Base-by-base conservation (phyloP, 2,888 invertebrate species). In the Mellilla xanthometata region DNA sequence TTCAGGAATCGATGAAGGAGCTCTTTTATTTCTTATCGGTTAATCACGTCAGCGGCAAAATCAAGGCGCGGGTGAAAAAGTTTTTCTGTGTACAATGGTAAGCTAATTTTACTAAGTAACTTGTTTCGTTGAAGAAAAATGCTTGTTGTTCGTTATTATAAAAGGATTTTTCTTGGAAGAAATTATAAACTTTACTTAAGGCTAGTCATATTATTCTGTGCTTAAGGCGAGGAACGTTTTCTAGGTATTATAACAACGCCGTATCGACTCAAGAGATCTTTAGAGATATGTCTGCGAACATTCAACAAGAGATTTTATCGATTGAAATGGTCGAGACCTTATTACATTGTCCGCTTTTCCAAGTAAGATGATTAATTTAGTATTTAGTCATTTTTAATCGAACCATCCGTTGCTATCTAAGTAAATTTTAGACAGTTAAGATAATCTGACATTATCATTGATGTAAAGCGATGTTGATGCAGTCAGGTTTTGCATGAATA, bases 1-100 rank as follows among this genome's bases (percentile, higher is more conserved):
- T 62, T 46, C 40, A 88, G 88, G 85, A 84, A 62, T 79, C 86
- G 33, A 89, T 89, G 84, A 69, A 81, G 43, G 86, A 89, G 59
- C 66, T 89, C 43, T 86, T 85, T 65, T 89, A 87, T 64, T 89
- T 88, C 54, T 69, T 89, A 40, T 76, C 84, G 2, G 85, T 81
- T 35, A 89, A 89, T 66, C 81, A 77, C 45, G 86, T 89, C 19
- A 84, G 81, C 56, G 61, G 66, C 11, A 87, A 83, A 78, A 88
- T 89, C 46, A 88, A 85, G 55, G 68, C 73, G 11, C 68, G 88
- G 30, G 87, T 89, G 24, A 71, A 77, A 58, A 88, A 89, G 62
- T 89, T 84, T 62, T 89, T 89, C 64, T 67, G 74, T 46, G 86
- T 85, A 15, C 88, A 88, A 51, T 89, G 88, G 88, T 87, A 54